phyloP scores from a whole-genome alignment of 2,113 vertebrate species.

The Capreolus pygargus region DNA sequence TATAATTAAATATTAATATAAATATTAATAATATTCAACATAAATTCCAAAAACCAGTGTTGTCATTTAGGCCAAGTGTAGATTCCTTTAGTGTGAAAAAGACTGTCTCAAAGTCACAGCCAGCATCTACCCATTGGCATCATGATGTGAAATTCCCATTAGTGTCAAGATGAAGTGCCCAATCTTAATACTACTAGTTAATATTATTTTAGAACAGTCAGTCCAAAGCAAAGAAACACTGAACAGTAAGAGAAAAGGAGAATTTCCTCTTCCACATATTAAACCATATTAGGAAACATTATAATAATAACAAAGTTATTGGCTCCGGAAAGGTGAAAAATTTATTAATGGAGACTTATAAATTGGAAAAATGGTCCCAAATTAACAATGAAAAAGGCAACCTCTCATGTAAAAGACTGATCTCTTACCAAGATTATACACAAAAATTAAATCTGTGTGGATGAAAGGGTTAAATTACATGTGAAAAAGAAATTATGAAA shows the following conservation, averaged over 20 bases:
- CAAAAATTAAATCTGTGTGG: not conserved
- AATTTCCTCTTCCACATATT: not conserved
- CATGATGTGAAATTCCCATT: not conserved
- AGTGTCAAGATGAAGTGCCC: not conserved
- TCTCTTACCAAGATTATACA: not conserved
- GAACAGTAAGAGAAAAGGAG: not conserved
- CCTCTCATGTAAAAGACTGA: not conserved
- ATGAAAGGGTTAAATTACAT: not conserved
- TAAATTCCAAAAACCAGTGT: not conserved
- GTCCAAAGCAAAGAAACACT: not conserved
- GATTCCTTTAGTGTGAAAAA: not conserved
- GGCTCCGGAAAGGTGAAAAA: not conserved
- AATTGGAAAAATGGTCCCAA: not conserved
- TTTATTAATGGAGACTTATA: not conserved
- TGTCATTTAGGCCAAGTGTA: not conserved
- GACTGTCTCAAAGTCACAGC: not conserved
- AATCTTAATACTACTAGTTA: not conserved
- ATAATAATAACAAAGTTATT: not conserved
- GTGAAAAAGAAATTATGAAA: not conserved
- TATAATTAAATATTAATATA: no score
- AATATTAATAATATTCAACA: not conserved
- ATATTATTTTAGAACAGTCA: not conserved
- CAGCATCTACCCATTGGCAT: not conserved
- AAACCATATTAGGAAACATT: not conserved
- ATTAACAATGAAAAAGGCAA: not conserved